Percentiles rank a stretch among this genome's conserved stretches.
phyloP scores from a whole-genome alignment of 2,797 vertebrate genomes.

The Neopelma chrysocephalum region DNA sequence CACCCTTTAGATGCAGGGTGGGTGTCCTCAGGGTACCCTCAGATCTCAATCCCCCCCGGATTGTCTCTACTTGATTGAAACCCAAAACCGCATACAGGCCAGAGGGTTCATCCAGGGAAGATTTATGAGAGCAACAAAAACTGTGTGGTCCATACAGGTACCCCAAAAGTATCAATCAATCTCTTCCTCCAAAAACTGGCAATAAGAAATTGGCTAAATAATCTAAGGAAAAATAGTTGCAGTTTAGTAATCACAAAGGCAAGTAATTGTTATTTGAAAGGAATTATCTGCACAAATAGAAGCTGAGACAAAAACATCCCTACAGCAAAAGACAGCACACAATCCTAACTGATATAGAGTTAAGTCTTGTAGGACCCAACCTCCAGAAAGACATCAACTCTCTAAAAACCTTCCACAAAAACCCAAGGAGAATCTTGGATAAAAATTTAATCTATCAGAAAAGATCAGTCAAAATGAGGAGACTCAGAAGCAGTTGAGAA shows the following conservation, averaged over 20 bases:
- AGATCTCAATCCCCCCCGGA: not conserved
- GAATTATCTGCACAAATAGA: not conserved
- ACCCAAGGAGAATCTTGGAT: not conserved
- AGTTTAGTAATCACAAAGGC: not conserved
- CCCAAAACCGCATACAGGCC: not conserved
- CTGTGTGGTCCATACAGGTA: not conserved
- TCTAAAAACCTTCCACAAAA: not conserved
- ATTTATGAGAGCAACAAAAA: not conserved
- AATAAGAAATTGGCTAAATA: not conserved
- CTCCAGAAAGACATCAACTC: not conserved
- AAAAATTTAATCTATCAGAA: not conserved
- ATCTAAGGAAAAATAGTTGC: not conserved
- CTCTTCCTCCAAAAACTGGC: not conserved
- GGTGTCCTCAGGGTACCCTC: not conserved
- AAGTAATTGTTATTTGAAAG: not conserved
- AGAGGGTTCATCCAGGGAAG: not conserved
- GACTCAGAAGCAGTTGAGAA: not conserved
- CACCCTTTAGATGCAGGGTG: not conserved
- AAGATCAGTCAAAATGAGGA: not conserved
- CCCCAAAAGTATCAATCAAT: not conserved
- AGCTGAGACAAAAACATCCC: not conserved
- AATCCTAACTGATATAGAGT: not conserved
- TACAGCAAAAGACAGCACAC: not conserved
- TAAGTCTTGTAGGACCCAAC: not conserved
- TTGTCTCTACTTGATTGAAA: not conserved